Evolutionary conservation across 2,113 vertebrate species (phyloP), one percentile per base, ranked within the genome.

Genomic region (Phyllopteryx taeniolatus): DNA sequence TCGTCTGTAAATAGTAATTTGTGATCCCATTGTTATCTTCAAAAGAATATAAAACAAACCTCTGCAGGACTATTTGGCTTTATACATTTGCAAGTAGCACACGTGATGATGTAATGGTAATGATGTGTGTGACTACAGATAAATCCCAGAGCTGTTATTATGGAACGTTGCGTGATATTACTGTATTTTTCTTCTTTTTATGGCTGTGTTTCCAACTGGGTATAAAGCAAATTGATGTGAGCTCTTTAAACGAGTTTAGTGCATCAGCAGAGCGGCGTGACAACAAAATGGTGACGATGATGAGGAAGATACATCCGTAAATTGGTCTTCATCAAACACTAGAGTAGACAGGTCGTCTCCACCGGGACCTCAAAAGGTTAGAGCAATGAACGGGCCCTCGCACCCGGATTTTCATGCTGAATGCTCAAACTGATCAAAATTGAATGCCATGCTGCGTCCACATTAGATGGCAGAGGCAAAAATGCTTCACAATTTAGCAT

Each of bases 31-130:
- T 66, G 22, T 66, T 47, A 66, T 47, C 64, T 27, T 31, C 13
- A 27, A 47, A 66, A 60, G 42, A 33, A 42, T 46, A 85, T 46
- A 83, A 73, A 85, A 77, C 74, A 79, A 78, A 80, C 43, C 63
- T 66, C 63, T 47, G 63, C 63, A 31, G 14, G 64, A 46, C 44
- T 31, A 66, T 66, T 66, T 46, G 62, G 39, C n/a, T 44, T 44
- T 12, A 20, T 42, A 9, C 39, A 20, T 44, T 66, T 66, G 64
- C 8, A 66, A 66, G 43, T 47, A 22, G 44, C 44, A 47, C 64
- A 66, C 64, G 12, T 66, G 44, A 66, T 66, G 64, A 66, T 66
- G 64, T 43, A 27, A 66, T 31, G 22, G 47, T 66, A 66, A 66
- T 66, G 64, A 66, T 66, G 64, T 66, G 64, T 66, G 64, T 66